Percentiles rank a stretch among this genome's conserved stretches.
phyloP scores from a whole-genome alignment of 2,888 invertebrate genomes.

The Drosophila subsilvestris region DNA sequence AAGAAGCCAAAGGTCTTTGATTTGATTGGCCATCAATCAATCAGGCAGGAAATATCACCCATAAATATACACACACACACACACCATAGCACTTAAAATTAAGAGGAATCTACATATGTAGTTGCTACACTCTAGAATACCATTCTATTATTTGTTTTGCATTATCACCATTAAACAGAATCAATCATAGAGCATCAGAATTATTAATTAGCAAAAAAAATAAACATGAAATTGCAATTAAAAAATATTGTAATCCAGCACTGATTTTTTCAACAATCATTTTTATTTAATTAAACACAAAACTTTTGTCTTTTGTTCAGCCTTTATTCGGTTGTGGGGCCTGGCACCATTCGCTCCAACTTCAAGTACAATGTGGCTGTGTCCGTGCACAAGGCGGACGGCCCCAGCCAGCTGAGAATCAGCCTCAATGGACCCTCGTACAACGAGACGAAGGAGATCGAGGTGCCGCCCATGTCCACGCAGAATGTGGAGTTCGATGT shows the following conservation, averaged over 20 bases:
- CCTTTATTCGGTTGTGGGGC: constrained; percentile 91
- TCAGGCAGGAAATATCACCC: too few relatives aligned
- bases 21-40: too few relatives aligned
- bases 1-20: too few relatives aligned
- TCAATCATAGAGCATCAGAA: constrained; percentile 12
- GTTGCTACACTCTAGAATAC: not conserved
- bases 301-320: constrained; percentile 50
- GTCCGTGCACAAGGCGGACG: constrained; percentile 84
- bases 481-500: constrained; percentile 90
- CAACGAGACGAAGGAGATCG: constrained; percentile 88
- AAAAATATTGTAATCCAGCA: not conserved
- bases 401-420: constrained; percentile 86
- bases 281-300: constrained; percentile 5
- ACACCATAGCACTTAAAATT: too few relatives aligned
- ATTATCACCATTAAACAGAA: constrained; percentile 4
- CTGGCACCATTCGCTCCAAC: constrained; percentile 92
- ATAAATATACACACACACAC: too few relatives aligned
- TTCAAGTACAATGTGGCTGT: constrained; percentile 93
- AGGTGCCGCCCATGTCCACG: constrained; percentile 89
- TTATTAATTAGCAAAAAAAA: constrained; percentile 13
- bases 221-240: constrained; percentile 41
- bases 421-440: constrained; percentile 90
- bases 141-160: not conserved
- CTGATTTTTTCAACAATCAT: constrained; percentile 16
- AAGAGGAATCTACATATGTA: not conserved